These are phyloP conservation scores for Antedon mediterranea DNA, from an alignment of 53 echinoderm and acorn worm species.

Conservation along the genomic window DNA sequence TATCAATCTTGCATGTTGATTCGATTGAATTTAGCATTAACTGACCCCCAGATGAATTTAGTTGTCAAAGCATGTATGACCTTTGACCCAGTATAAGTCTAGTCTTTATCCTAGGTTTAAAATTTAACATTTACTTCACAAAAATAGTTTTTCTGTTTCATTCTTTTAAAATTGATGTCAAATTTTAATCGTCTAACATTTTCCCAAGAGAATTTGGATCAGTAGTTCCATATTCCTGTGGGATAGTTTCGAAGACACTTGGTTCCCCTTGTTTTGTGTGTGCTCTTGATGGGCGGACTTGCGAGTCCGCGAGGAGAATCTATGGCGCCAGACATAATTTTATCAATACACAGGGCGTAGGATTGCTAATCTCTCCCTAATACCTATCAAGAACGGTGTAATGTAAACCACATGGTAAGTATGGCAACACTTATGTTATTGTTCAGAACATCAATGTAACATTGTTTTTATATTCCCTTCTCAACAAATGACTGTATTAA, in stretches of 20 bases:
- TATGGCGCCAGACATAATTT: not conserved
- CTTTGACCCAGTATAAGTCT: not conserved
- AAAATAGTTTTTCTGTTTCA: not conserved
- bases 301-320: not conserved
- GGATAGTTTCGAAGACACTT: no score
- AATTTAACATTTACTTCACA: not conserved
- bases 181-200: not conserved
- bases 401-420: not conserved
- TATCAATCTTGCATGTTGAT: not conserved
- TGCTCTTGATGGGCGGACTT: not conserved
- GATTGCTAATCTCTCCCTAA: not conserved
- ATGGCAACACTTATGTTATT: not conserved
- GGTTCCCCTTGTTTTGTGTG: not conserved
- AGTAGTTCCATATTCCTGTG: not conserved
- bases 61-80: not conserved
- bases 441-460: not conserved
- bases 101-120: no score
- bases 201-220: not conserved
- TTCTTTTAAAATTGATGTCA: not conserved
- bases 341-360: not conserved
- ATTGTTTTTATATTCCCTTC: not conserved
- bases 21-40: not conserved
- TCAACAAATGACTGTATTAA: not conserved
- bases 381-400: not conserved
- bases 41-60: not conserved